Percentiles rank a stretch among this genome's conserved stretches.
These are phyloP conservation scores for Aplysia californica DNA, from an alignment of 1,140 invertebrate genomes.

Conservation along the genomic window DNA sequence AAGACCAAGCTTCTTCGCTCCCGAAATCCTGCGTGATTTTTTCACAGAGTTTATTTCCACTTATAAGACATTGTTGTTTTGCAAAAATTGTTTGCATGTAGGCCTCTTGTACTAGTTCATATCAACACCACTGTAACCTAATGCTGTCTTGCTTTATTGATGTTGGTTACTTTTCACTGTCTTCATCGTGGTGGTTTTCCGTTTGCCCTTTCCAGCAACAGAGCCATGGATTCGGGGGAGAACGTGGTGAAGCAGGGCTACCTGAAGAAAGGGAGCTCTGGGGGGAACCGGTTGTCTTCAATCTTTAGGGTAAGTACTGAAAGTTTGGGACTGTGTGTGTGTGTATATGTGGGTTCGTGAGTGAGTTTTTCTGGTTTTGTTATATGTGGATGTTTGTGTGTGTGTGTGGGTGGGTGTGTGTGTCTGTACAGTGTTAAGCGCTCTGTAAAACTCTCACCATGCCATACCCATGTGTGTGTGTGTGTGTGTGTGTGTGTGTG, in stretches of 20 bases:
- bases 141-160: not conserved
- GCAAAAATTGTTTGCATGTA: not conserved
- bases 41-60: no score
- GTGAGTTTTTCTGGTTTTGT: not conserved
- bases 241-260: slow-evolving; percentile 54
- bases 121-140: not conserved
- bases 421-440: no score
- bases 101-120: not conserved
- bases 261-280: slow-evolving; percentile 38
- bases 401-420: no score
- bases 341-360: no score
- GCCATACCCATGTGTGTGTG: no score
- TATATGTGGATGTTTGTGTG: no score
- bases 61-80: no score
- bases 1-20: no score
- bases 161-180: not conserved
- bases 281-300: slow-evolving; percentile 23
- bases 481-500: no score
- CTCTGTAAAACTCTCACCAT: no score
- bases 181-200: not conserved
- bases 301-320: slow-evolving; percentile 27
- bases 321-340: not conserved
- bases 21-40: no score
- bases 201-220: not conserved
- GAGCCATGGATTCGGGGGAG: slow-evolving; percentile 26